Evolutionary conservation across 2,113 vertebrate species (phyloP).

Genomic region (Morone chrysops): DNA sequence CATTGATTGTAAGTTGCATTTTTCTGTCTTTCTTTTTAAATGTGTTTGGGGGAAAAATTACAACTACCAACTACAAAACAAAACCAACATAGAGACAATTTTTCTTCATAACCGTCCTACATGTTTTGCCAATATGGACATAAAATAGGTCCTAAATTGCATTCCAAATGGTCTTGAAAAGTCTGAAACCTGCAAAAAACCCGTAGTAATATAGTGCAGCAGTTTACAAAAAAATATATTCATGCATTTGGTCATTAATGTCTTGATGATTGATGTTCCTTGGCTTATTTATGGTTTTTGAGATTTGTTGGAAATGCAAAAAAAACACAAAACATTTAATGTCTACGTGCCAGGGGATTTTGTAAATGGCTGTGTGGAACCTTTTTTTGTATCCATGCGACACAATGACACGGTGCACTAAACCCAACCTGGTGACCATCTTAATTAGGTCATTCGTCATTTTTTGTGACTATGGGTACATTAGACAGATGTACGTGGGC

Average conservation of each 20-base stretch:
- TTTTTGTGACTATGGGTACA: constrained; percentile 42
- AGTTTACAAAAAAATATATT: neutral
- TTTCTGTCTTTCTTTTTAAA: too few relatives aligned
- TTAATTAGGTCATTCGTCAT: constrained; percentile 72
- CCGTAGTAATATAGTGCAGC: neutral
- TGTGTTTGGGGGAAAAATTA: too few relatives aligned
- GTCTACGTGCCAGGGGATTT: neutral
- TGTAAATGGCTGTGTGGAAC: neutral
- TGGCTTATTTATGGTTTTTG: neutral
- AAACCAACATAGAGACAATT: too few relatives aligned
- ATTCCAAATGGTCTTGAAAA: too few relatives aligned
- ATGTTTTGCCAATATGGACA: too few relatives aligned
- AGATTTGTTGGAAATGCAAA: neutral
- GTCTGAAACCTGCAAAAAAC: too few relatives aligned
- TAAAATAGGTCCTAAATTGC: too few relatives aligned
- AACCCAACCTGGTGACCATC: constrained; percentile 33
- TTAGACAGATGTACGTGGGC: constrained; percentile 41
- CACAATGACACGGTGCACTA: constrained; percentile 31
- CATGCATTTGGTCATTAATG: neutral
- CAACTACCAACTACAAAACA: too few relatives aligned
- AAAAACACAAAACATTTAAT: neutral
- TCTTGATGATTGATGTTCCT: neutral
- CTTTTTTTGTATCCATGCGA: constrained; percentile 3
- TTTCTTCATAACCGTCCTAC: too few relatives aligned
- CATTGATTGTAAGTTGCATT: too few relatives aligned